Evolutionary conservation across 2,888 invertebrate genomes (phyloP).

Genomic region (Drosophila nr. fundita): DNA sequence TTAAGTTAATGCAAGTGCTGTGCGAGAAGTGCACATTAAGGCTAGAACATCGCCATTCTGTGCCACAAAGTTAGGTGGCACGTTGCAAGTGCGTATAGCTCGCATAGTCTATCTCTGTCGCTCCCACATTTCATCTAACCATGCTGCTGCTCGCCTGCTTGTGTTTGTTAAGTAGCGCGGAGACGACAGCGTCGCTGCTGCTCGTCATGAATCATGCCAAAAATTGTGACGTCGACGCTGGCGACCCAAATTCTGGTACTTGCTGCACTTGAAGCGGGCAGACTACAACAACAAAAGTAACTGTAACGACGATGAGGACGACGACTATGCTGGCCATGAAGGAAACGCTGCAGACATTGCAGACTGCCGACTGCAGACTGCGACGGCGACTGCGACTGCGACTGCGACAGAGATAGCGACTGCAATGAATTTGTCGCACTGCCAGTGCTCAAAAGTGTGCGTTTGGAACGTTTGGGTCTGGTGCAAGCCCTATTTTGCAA

Average conservation of each 20-base stretch:
- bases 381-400: constrained; percentile 22
- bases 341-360: constrained; percentile 55
- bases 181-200: constrained; percentile 45
- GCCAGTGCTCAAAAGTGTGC: constrained; percentile 48
- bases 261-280: constrained; percentile 57
- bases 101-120: constrained; percentile 1
- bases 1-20: constrained; percentile 35
- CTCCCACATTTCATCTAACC: neutral
- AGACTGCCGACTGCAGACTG: constrained; percentile 15
- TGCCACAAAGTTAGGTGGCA: constrained; percentile 40
- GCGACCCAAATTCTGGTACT: constrained; percentile 68
- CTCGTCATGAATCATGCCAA: constrained; percentile 74
- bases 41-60: constrained; percentile 18
- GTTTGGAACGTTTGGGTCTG: constrained; percentile 17
- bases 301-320: constrained; percentile 23
- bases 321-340: constrained; percentile 55
- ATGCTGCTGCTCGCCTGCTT: constrained; percentile 25
- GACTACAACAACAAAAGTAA: constrained; percentile 36
- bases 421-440: constrained; percentile 71
- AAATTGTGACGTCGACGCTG: constrained; percentile 65
- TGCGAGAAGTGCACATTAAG: constrained; percentile 52
- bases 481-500: constrained; percentile 64
- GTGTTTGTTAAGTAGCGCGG: constrained; percentile 68
- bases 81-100: constrained; percentile 35
- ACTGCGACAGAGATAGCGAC: constrained; percentile 28